These are phyloP conservation scores for Hyposmocoma kahamanoa DNA, from an alignment of 1,140 invertebrate species.

Conservation along the genomic window DNA sequence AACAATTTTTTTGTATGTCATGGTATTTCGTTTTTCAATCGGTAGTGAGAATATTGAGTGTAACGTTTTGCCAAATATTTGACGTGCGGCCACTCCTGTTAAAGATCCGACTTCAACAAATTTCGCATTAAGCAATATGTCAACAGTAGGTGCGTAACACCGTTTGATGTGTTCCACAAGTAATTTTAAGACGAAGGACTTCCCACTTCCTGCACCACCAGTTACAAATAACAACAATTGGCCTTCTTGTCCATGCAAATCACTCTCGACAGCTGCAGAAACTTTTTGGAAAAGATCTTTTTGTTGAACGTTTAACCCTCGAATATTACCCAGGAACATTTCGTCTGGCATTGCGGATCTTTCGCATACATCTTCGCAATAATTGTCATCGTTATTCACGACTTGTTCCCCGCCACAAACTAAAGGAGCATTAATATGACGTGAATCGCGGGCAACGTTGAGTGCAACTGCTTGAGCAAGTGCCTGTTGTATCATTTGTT, in stretches of 20 bases:
- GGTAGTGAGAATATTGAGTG: conserved; percentile 19
- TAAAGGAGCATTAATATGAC: neutral
- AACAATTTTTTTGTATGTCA: conserved; percentile 11
- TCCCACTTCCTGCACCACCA: conserved; percentile 22
- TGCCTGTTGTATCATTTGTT: conserved; percentile 22
- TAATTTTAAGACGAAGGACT: conserved; percentile 24
- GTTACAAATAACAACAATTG: conserved; percentile 14
- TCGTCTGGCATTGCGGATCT: conserved; percentile 14
- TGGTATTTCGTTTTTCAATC: conserved; percentile 23
- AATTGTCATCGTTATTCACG: conserved; percentile 14
- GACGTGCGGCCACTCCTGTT: conserved; percentile 30
- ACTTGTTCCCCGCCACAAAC: conserved; percentile 16
- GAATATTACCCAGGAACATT: conserved; percentile 10
- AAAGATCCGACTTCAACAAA: conserved; percentile 25
- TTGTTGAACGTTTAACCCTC: conserved; percentile 12
- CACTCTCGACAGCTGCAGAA: conserved; percentile 1
- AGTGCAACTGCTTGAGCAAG: conserved; percentile 14
- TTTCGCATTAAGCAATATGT: conserved; percentile 16
- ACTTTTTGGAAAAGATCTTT: conserved; percentile 8
- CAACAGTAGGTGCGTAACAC: conserved; percentile 24
- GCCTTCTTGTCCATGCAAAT: neutral
- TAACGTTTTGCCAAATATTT: conserved; percentile 25
- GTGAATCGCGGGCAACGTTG: conserved; percentile 14
- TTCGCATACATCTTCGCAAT: conserved; percentile 17
- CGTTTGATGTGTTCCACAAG: conserved; percentile 24